Conservation (phyloP, 2,888 invertebrate species). For the Taenaris catops region DNA sequence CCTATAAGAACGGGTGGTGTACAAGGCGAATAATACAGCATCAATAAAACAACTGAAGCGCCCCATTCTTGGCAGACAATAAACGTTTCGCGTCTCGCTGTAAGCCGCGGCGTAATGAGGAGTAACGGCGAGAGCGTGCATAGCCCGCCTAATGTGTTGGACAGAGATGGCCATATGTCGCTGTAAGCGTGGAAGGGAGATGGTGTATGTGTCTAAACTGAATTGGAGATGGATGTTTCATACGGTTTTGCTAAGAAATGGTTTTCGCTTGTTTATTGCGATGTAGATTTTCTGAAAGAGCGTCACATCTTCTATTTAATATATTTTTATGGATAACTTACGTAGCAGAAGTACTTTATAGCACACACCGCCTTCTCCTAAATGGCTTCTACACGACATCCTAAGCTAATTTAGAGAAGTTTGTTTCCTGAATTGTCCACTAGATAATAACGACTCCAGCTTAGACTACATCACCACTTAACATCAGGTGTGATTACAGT, state of each 20-base stretch:
- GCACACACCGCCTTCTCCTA: too few relatives aligned
- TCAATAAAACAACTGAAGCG: constrained; percentile 68
- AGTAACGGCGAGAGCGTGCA: constrained; percentile 65
- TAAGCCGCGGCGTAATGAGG: constrained; percentile 64
- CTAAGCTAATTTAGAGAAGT: too few relatives aligned
- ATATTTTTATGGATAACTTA: too few relatives aligned
- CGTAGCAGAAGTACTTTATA: too few relatives aligned
- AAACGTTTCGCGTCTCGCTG: constrained; percentile 40
- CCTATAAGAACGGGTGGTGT: constrained; percentile 12
- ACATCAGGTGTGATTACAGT: too few relatives aligned
- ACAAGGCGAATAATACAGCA: constrained; percentile 31
- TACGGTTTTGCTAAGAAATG: constrained; percentile 8
- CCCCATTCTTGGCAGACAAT: constrained; percentile 55
- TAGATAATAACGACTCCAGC: too few relatives aligned
- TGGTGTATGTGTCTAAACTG: constrained; percentile 23
- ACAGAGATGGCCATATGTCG: constrained; percentile 30
- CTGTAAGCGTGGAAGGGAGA: constrained; percentile 29
- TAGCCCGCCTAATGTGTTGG: constrained; percentile 50
- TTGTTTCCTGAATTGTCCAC: too few relatives aligned
- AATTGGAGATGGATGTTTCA: constrained; percentile 30
- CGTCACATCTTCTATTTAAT: too few relatives aligned
- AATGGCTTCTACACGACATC: too few relatives aligned
- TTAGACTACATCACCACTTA: too few relatives aligned
- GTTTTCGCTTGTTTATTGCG: constrained; percentile 9
- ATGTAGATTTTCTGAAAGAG: constrained; percentile 1